Conservation (phyloP, 2,113 vertebrate species). For the Stomatorhinus ivindoensis region DNA sequence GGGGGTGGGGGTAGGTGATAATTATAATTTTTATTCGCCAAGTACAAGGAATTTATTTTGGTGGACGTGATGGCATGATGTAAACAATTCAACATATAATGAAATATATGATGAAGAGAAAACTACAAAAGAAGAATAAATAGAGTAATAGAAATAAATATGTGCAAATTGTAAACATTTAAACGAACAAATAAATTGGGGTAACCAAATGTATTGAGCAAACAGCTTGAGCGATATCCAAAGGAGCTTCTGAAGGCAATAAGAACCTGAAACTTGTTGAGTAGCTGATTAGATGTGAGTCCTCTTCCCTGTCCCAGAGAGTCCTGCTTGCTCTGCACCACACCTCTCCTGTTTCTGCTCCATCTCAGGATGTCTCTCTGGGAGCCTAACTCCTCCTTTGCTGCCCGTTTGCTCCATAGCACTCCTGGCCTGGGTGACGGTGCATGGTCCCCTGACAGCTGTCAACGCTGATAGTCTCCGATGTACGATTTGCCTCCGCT, state of each 20-base stretch:
- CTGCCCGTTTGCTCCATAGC: conserved; percentile 31
- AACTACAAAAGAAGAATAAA: not conserved
- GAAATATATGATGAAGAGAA: not conserved
- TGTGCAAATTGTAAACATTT: not conserved
- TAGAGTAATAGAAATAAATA: not conserved
- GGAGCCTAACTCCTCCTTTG: conserved; percentile 5
- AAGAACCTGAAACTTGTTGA: not conserved
- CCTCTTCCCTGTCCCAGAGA: not conserved
- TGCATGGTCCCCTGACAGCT: conserved; percentile 41
- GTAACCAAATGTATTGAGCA: not conserved
- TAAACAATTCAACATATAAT: not conserved
- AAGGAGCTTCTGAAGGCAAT: not conserved
- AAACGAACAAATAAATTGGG: not conserved
- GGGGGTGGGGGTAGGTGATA: not conserved
- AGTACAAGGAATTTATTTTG: not conserved
- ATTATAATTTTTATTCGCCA: not conserved
- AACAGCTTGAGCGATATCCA: not conserved
- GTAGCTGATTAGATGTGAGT: not conserved
- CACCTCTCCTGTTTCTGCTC: not conserved
- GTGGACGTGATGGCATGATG: not conserved
- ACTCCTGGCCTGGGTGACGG: conserved; percentile 35
- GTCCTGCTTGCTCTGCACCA: not conserved
- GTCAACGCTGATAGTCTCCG: conserved; percentile 52
- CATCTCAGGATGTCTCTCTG: not conserved
- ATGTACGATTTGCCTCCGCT: conserved; percentile 33